phyloP scores from a whole-genome alignment of 2,797 vertebrate species.

The Girardinus metallicus region DNA sequence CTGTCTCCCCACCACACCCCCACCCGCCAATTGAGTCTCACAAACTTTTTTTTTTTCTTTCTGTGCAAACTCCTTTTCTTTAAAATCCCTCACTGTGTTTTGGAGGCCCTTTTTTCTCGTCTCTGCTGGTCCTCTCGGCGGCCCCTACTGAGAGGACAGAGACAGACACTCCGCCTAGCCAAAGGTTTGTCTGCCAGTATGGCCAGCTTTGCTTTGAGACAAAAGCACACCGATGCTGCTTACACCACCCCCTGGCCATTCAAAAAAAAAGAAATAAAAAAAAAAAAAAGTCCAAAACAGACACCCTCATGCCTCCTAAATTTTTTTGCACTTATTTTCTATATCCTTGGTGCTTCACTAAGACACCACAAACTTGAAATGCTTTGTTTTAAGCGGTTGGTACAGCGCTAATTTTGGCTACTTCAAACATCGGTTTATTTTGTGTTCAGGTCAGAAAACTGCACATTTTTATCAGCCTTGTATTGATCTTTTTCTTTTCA shows the following conservation, averaged over 20 bases:
- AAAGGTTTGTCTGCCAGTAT: constrained; percentile 79
- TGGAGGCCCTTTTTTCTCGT: constrained; percentile 75
- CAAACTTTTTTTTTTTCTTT: constrained; percentile 71
- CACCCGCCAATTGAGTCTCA: constrained; percentile 63
- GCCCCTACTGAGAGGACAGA: constrained; percentile 82
- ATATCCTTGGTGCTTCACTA: constrained; percentile 49
- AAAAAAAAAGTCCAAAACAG: constrained; percentile 63
- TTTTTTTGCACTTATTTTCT: constrained; percentile 44
- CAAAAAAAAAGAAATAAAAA: constrained; percentile 55
- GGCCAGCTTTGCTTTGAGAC: constrained; percentile 78
- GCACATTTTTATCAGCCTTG: neutral
- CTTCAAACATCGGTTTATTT: constrained; percentile 45
- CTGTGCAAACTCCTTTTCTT: constrained; percentile 74
- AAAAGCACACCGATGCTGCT: constrained; percentile 77
- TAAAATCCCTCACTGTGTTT: constrained; percentile 69
- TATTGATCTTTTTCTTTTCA: neutral
- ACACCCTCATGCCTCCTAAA: constrained; percentile 61
- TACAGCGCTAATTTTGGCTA: constrained; percentile 33
- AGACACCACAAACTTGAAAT: constrained; percentile 49
- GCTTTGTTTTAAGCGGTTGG: constrained; percentile 46
- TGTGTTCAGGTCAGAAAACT: constrained; percentile 28
- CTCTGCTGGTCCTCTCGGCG: constrained; percentile 79
- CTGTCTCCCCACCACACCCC: constrained; percentile 70
- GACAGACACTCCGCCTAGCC: constrained; percentile 79
- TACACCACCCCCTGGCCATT: constrained; percentile 47